Evolutionary conservation across 1,140 invertebrate genomes (phyloP), one percentile per base, ranked within the genome.

Genomic region (Pteromalus puparum): DNA sequence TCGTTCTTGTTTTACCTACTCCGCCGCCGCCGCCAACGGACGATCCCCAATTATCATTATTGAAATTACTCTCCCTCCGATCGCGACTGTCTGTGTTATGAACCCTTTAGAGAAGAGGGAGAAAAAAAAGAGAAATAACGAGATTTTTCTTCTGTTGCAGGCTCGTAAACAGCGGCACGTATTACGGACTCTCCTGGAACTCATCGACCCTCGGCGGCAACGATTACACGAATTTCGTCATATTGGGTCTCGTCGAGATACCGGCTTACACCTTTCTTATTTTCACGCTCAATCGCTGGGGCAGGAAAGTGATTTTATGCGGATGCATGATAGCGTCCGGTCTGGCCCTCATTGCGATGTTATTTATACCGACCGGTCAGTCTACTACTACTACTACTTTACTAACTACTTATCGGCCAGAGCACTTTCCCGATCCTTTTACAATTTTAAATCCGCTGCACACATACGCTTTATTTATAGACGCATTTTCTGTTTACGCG

Each of bases 141-240:
- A 46, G 53, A 46, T 87, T 85, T 30, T 86, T 85, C 83, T 77
- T 87, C 85, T 91, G 93, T 28, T 87, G 46, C 72, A 96, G 96
- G 96, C 95, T 97, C 88, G 96, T 96, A 18, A 96, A 96, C 89
- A 96, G 96, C 77, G 95, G 96, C 68, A 95, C 97, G 9, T 97
- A 97, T 90, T 97, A 97, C 87, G 97, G 96, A 1, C 90, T 98
- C 6, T 97, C 97, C 0, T 96, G 97, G 94, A 97, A 96, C 88
- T 95, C 96, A 2, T 95, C 95, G 42, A 95, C 95, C 88, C 93
- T 97, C 65, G 96, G 95, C 28, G 96, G 95, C 26, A 96, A 97
- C 89, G 94, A 95, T 48, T 96, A 96, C 83, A 85, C 97, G 10
- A 97, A 97, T 90, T 97, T 97, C 90, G 90, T 96, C 0, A 95